Evolutionary conservation across 1,140 invertebrate species (phyloP).

Genomic region (Argopecten irradians): DNA sequence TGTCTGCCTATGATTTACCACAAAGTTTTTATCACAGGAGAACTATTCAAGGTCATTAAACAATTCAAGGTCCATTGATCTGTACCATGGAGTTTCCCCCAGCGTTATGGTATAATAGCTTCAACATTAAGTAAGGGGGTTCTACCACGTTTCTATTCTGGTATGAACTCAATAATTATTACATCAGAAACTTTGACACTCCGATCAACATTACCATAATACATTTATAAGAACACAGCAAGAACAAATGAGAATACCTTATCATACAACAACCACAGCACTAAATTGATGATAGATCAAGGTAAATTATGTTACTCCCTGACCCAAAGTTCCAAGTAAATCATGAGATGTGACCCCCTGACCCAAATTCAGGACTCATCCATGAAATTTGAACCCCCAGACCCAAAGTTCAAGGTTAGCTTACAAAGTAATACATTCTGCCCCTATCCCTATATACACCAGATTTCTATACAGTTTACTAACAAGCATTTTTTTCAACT

Average conservation of each 20-base stretch:
- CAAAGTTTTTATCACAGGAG: not conserved
- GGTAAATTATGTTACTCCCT: not conserved
- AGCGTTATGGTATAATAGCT: not conserved
- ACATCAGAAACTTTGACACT: constrained; percentile 7
- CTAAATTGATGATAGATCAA: not conserved
- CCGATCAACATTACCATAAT: not conserved
- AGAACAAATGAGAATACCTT: not conserved
- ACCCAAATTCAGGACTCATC: too few species aligned
- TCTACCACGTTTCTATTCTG: not conserved
- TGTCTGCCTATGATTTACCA: not conserved
- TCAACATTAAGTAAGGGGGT: not conserved
- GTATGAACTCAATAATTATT: not conserved
- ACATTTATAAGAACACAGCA: constrained; percentile 2
- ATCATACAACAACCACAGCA: not conserved
- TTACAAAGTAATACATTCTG: not conserved
- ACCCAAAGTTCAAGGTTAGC: not conserved
- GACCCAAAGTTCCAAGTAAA: not conserved
- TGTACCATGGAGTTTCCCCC: not conserved
- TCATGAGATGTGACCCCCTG: not conserved
- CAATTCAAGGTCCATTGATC: not conserved
- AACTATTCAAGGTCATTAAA: not conserved
- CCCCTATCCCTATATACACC: not conserved
- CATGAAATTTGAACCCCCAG: not conserved
- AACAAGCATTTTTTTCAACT: not conserved
- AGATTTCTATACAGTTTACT: not conserved